phyloP scores from a whole-genome alignment of 2,797 vertebrate species.

The Buceros bicornis region DNA sequence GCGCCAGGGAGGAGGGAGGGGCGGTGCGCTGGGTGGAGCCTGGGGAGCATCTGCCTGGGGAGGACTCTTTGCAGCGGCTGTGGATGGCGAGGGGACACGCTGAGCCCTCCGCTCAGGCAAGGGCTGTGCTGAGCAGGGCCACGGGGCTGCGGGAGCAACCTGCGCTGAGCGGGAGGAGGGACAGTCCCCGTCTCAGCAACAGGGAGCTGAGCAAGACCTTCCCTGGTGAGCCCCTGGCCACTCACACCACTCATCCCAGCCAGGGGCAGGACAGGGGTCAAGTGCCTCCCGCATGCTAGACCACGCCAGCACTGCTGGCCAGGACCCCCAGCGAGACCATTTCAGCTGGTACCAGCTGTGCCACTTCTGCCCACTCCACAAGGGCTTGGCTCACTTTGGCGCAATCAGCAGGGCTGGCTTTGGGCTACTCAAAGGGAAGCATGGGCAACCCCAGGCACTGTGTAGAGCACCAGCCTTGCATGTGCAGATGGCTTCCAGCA shows the following conservation, averaged over 20 bases:
- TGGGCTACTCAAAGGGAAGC: not conserved
- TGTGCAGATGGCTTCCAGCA: not conserved
- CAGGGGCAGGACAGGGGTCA: not conserved
- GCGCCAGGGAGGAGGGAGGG: not conserved
- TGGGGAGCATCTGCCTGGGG: not conserved
- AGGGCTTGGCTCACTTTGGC: not conserved
- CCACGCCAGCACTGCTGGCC: not conserved
- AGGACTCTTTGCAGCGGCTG: not conserved
- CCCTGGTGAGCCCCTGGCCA: not conserved
- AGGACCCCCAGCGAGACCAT: not conserved
- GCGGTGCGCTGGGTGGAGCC: not conserved
- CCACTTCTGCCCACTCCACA: not conserved
- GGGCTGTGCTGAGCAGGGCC: not conserved
- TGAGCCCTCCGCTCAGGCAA: not conserved
- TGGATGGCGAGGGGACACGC: not conserved
- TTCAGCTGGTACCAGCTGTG: fast-evolving
- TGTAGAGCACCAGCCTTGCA: fast-evolving
- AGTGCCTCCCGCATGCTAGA: not conserved
- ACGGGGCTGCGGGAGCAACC: not conserved
- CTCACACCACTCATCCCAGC: not conserved
- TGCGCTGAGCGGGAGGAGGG: not conserved
- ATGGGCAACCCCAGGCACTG: not conserved
- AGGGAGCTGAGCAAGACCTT: not conserved
- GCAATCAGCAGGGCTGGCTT: fast-evolving
- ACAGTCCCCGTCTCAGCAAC: not conserved